Evolutionary conservation across 2,113 vertebrate genomes (phyloP).

Genomic region (Alexandromys fortis): DNA sequence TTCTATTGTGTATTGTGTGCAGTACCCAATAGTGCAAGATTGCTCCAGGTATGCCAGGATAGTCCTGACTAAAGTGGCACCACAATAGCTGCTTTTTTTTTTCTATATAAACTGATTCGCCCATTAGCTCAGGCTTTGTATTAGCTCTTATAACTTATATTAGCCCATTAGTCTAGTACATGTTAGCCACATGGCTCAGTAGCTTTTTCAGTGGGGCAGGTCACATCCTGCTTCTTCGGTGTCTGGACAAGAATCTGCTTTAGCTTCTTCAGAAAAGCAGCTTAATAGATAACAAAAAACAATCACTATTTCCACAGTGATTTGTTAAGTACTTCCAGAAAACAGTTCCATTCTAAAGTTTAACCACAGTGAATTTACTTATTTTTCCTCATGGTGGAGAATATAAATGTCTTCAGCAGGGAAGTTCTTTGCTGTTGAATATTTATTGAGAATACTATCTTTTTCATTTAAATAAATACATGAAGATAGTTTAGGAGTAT

Average conservation of each 20-base stretch:
- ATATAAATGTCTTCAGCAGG: background rate
- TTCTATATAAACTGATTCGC: too few relatives aligned
- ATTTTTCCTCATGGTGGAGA: background rate
- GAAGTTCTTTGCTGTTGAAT: background rate
- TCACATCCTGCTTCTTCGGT: too few relatives aligned
- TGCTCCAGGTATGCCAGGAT: too few relatives aligned
- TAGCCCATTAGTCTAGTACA: too few relatives aligned
- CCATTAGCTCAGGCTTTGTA: too few relatives aligned
- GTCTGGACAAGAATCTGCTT: background rate
- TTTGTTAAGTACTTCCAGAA: background rate
- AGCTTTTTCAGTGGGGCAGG: too few relatives aligned
- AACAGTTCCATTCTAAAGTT: background rate
- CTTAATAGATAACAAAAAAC: background rate
- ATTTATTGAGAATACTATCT: background rate
- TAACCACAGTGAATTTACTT: background rate
- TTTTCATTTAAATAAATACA: slow-evolving; percentile 28
- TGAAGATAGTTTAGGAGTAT: background rate
- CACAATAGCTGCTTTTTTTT: too few relatives aligned
- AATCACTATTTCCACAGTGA: background rate
- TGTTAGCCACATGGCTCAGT: too few relatives aligned
- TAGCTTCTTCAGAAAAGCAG: background rate
- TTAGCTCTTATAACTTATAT: too few relatives aligned
- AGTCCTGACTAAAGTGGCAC: too few relatives aligned
- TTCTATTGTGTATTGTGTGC: too few relatives aligned
- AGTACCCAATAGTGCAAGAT: too few relatives aligned